Evolutionary conservation across 1,140 invertebrate genomes (phyloP).

Genomic region (Drosophila prosaltans): DNA sequence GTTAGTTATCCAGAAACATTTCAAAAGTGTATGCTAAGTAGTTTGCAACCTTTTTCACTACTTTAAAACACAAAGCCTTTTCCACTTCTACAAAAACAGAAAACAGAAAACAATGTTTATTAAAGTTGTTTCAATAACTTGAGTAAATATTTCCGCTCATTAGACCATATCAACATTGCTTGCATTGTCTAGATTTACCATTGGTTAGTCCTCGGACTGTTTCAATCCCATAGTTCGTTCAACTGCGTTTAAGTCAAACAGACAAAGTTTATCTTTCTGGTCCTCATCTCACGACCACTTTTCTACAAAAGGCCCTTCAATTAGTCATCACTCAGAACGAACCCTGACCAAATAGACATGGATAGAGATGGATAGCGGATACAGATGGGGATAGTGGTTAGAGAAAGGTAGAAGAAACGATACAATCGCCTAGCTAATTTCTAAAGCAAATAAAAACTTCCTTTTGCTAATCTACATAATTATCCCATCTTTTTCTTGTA

Average conservation of each 20-base stretch:
- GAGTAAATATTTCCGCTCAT: constrained; percentile 12
- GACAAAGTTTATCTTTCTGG: constrained; percentile 34
- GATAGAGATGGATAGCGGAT: background rate
- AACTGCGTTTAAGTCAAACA: constrained; percentile 43
- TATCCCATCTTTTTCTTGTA: constrained; percentile 34
- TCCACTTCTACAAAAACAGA: too few species aligned
- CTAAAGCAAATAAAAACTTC: constrained; percentile 70
- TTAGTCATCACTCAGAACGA: constrained; percentile 56
- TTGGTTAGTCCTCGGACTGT: constrained; percentile 6
- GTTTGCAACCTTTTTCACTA: too few species aligned
- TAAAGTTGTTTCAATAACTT: constrained; percentile 9
- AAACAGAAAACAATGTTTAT: background rate
- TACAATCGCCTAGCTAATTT: constrained; percentile 63
- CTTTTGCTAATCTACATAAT: constrained; percentile 70
- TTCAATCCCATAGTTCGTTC: constrained; percentile 42
- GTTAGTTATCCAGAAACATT: too few species aligned
- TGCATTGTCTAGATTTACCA: background rate
- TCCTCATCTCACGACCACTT: constrained; percentile 8
- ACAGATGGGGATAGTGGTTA: background rate
- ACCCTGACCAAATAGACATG: constrained; percentile 17
- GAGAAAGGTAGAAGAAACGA: constrained; percentile 16
- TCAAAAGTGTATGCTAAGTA: too few species aligned
- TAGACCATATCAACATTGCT: constrained; percentile 13
- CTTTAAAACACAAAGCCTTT: too few species aligned
- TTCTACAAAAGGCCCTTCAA: constrained; percentile 43